Evolutionary conservation across 1,140 invertebrate genomes (phyloP), one percentile per base, ranked within the genome.

Genomic region (Andricus grossulariae): DNA sequence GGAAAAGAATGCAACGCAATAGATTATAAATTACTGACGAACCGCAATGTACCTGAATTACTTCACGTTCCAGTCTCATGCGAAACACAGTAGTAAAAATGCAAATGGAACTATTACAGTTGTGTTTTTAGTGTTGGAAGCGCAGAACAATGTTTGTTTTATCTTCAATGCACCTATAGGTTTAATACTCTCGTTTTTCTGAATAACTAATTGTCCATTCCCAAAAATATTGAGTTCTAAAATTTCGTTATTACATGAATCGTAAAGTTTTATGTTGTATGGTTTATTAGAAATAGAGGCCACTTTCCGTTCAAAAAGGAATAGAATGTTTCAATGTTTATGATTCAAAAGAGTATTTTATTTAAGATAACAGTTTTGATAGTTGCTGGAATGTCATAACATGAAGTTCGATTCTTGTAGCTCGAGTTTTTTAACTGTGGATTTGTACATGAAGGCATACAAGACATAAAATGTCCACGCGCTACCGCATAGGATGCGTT

Each of bases 41-140:
- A 18, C 25, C 10, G 8, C 60, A 66, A n/a, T 66, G n/a, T 66
- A 39, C 39, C 60, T 66, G 60, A 66, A 39, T 39, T 66, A 45
- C 60, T 39, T 45, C 45, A 45, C 21, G 60, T 66, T 16, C 25
- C 39, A 5, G 60, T 66, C 32, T 66, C 32, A 39, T 66, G 45
- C 32, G 18, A 21, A 18, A 21, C 15, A 39, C 25, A n/a, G 57
- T 39, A n/a, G 7, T 66, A 66, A 66, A 66, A 66, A 45, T 66
- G 57, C 60, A 66, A 66, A 66, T 66, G 60, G 39, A 45, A 39
- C 60, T 66, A 66, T 39, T 16, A 16, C 32, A 66, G 60, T 66
- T 25, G 32, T 39, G 25, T 15, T 32, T 66, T 66, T 66, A 66
- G 32, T 66, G 60, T 66, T 66, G 25, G 13, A 39, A 66, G 60